Percentiles rank a stretch among this genome's conserved stretches.
phyloP scores from a whole-genome alignment of 2,797 vertebrate species.

The Poeciliopsis gracilis region DNA sequence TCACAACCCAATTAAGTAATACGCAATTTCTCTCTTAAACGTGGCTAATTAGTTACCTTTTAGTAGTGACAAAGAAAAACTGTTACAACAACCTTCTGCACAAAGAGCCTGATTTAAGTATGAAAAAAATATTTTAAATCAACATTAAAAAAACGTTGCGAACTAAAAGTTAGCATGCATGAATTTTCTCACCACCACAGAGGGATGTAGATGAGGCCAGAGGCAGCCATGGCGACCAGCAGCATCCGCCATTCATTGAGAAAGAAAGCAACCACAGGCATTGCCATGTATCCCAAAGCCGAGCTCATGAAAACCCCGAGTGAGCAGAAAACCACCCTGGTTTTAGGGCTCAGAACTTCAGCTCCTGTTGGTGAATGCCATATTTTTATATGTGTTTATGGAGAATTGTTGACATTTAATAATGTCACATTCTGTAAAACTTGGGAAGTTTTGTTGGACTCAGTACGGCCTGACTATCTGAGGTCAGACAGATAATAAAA shows the following conservation, averaged over 20 bases:
- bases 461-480: neutral
- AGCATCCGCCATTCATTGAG: slow-evolving; percentile 85
- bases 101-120: neutral
- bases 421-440: no score
- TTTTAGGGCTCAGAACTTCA: slow-evolving; percentile 84
- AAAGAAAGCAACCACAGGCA: slow-evolving; percentile 84
- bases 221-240: slow-evolving; percentile 81
- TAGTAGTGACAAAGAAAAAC: neutral
- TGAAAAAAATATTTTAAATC: neutral
- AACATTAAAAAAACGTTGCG: neutral
- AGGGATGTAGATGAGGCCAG: slow-evolving; percentile 79
- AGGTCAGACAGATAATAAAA: neutral
- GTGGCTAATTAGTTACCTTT: neutral
- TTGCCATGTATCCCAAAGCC: slow-evolving; percentile 85
- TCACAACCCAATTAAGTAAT: neutral
- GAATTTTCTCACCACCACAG: slow-evolving; percentile 85
- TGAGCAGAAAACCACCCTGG: slow-evolving; percentile 84
- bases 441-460: neutral
- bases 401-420: neutral
- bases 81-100: neutral
- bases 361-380: slow-evolving; percentile 74
- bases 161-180: no score
- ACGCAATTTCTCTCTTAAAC: neutral
- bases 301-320: slow-evolving; percentile 88
- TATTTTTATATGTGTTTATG: neutral